A percentile compares a stretch with the other conserved stretches of the same genome.
Conservation (phyloP, 2,888 invertebrate species). For the Euzophera pinguis region DNA sequence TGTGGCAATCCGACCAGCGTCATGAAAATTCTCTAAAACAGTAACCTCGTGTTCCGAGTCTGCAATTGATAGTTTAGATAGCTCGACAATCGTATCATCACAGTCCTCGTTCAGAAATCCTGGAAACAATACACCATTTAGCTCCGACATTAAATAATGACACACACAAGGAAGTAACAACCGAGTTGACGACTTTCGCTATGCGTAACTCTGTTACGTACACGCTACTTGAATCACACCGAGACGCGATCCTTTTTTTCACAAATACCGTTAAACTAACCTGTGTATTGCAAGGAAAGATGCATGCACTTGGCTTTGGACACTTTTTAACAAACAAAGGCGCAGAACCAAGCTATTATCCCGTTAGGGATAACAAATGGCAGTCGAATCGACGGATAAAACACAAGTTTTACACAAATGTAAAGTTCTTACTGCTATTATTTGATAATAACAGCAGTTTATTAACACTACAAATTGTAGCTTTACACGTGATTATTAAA, state of each 20-base stretch:
- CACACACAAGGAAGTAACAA: constrained; percentile 64
- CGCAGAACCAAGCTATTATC: constrained; percentile 74
- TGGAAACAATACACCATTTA: constrained; percentile 41
- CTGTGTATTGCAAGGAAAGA: constrained; percentile 79
- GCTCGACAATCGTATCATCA: constrained; percentile 78
- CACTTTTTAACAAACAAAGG: constrained; percentile 75
- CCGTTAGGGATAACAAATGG: constrained; percentile 78
- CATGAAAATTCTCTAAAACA: constrained; percentile 66
- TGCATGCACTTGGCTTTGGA: constrained; percentile 80
- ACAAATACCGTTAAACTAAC: constrained; percentile 40
- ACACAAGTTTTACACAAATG: constrained; percentile 47
- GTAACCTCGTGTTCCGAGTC: constrained; percentile 67
- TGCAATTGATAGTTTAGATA: constrained; percentile 75
- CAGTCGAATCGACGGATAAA: constrained; percentile 53
- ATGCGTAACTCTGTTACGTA: constrained; percentile 57
- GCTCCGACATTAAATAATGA: constrained; percentile 37
- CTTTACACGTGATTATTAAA: constrained; percentile 48
- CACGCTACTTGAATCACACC: constrained; percentile 41
- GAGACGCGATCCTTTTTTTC: constrained; percentile 17
- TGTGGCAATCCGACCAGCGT: constrained; percentile 53
- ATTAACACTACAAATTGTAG: constrained; percentile 45
- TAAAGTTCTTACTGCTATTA: constrained; percentile 51
- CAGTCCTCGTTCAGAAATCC: constrained; percentile 77
- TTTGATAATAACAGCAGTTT: constrained; percentile 47
- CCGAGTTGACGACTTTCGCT: constrained; percentile 59